Percentiles rank a stretch among this genome's conserved stretches.
phyloP scores from a whole-genome alignment of 2,797 vertebrate species.

The Lemur catta region DNA sequence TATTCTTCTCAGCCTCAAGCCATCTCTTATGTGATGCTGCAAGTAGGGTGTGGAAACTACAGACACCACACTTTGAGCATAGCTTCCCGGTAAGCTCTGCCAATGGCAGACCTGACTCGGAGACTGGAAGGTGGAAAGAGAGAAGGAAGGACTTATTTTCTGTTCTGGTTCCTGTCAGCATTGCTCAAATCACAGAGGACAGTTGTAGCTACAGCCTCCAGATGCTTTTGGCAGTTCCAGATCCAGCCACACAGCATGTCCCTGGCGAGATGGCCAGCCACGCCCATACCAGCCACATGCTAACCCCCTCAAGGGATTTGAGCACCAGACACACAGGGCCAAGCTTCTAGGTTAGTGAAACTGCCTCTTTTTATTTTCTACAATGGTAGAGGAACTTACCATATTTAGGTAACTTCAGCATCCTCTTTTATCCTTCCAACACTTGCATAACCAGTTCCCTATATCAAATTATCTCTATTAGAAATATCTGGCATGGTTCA shows the following conservation, averaged over 20 bases:
- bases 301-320: not conserved
- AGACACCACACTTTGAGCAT: not conserved
- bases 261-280: too few relatives aligned
- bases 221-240: not conserved
- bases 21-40: not conserved
- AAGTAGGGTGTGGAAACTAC: not conserved
- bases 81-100: not conserved
- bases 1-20: not conserved
- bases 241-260: not conserved
- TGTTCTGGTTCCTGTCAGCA: not conserved
- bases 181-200: not conserved
- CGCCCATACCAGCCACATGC: not conserved
- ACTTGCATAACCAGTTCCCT: not conserved
- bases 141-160: not conserved
- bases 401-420: not conserved
- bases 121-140: not conserved
- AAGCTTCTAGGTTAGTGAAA: not conserved
- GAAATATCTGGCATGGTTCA: not conserved
- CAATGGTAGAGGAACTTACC: not conserved
- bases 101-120: not conserved
- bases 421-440: not conserved
- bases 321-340: not conserved
- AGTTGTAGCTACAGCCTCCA: not conserved
- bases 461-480: not conserved
- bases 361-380: not conserved